Evolutionary conservation across 2,797 vertebrate genomes (phyloP).

Genomic region (Gymnoscopelus braueri): DNA sequence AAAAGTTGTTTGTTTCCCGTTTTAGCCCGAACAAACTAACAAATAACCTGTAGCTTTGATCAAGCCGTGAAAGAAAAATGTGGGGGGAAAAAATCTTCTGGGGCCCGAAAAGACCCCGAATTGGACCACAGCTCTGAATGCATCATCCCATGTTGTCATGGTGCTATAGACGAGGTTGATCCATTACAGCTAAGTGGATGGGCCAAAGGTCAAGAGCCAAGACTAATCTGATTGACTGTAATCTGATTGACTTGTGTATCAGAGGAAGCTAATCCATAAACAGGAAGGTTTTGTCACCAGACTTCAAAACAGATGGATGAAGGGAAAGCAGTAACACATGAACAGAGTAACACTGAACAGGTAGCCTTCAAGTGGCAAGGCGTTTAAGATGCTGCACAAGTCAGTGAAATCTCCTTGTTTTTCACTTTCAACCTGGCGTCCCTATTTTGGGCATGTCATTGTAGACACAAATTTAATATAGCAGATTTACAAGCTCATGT

Average conservation of each 20-base stretch:
- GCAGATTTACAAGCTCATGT: too few species aligned
- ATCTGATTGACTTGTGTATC: slow-evolving; percentile 35
- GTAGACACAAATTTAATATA: too few species aligned
- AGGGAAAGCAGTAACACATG: neutral
- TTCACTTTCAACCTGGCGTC: too few species aligned
- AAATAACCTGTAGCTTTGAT: too few species aligned
- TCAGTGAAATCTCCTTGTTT: too few species aligned
- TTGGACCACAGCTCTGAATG: neutral
- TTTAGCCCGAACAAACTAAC: too few species aligned
- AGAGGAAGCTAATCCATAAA: slow-evolving; percentile 27
- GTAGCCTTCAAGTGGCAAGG: slow-evolving; percentile 25
- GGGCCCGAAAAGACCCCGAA: too few species aligned
- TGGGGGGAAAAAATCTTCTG: too few species aligned
- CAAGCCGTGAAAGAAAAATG: too few species aligned
- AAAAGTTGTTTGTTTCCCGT: too few species aligned
- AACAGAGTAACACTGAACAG: neutral
- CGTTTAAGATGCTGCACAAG: neutral
- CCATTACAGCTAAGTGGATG: slow-evolving; percentile 15
- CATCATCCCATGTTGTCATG: slow-evolving; percentile 5
- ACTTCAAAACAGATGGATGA: slow-evolving; percentile 38
- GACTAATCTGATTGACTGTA: slow-evolving; percentile 38
- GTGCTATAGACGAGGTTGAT: slow-evolving; percentile 22
- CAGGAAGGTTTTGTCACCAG: slow-evolving; percentile 4
- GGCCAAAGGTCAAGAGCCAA: slow-evolving; percentile 37
- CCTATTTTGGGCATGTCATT: too few species aligned